Conservation (phyloP, 1,140 invertebrate species). For the Diprion similis region DNA sequence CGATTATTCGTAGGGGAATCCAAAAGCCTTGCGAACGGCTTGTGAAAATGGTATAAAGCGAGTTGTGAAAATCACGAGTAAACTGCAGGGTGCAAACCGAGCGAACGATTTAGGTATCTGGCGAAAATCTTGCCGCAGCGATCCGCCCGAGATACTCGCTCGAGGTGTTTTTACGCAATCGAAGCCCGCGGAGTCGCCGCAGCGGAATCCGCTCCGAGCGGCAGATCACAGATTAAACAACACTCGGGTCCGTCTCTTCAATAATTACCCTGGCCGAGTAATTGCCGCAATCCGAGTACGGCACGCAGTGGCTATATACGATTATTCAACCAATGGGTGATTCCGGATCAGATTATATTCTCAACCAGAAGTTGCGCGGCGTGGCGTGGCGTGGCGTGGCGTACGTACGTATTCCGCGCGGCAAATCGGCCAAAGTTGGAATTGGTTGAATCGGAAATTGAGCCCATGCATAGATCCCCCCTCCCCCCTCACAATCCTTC, state of each 20-base stretch:
- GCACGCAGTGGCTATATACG: constrained; percentile 48
- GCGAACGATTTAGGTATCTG: background rate
- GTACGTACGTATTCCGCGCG: constrained; percentile 31
- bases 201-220: constrained; percentile 34
- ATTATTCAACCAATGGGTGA: constrained; percentile 60
- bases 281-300: constrained; percentile 59
- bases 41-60: background rate
- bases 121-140: constrained; percentile 22
- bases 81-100: background rate
- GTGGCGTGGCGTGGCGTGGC: constrained; percentile 38
- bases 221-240: constrained; percentile 60
- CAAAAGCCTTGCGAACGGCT: no score
- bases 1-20: no score
- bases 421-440: constrained; percentile 51
- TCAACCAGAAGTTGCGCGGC: constrained; percentile 55
- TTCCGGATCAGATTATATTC: constrained; percentile 55
- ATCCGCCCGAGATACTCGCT: constrained; percentile 12
- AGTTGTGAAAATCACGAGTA: constrained; percentile 39
- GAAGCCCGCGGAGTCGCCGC: constrained; percentile 36
- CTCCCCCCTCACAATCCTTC: no score
- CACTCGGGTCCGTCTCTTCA: constrained; percentile 57
- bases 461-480: constrained; percentile 22
- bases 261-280: constrained; percentile 57
- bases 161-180: constrained; percentile 48
- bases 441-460: constrained; percentile 56